Evolutionary conservation across 64 coral and sea anemone genomes (phyloP), one percentile per base, ranked within the genome.

Genomic region (Pocillopora damicornis): DNA sequence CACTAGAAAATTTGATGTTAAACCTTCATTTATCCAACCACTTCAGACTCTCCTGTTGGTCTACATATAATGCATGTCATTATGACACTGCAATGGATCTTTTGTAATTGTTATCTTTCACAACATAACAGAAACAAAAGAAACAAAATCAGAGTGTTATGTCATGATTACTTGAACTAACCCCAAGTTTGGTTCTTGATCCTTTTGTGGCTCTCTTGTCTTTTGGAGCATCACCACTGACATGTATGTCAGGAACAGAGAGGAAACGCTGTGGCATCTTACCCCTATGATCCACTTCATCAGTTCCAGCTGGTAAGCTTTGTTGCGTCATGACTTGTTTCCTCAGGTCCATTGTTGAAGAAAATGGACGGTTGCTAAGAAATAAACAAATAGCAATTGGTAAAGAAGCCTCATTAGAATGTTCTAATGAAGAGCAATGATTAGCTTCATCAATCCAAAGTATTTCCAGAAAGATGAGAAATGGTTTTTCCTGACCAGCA

Each of bases 121-220:
- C 42, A 51, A 4, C 42, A 51, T 51, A 51, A 51, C 42, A 51
- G 42, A 51, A 51, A 51, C 42, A 51, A 7, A 7, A 51, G 42
- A 51, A 51, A 51, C 42, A 51, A 51, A 51, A 51, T 51, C 42
- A 51, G 42, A 51, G 42, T 51, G 2, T 51, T 7, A 51, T 51
- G 7, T 51, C 2, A 51, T 51, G 2, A 51, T 51, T 51, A 51
- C 7, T 51, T 51, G 7, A 45, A 83, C 64, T 25, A 83, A 91
- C 86, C 63, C 76, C 82, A 13, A 91, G 83, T 79, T 95, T 78
- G 38, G 86, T 75, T 80, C 63, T 89, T 20, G 87, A 95, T 69
- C 87, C 80, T 26, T 63, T 61, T 36, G 15, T 69, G 45, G 17
- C 26, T 57, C 76, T 87, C 5, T 11, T 73, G 57, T 66, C 68